Evolutionary conservation across 2,113 vertebrate species (phyloP).

Genomic region (Lagopus muta): DNA sequence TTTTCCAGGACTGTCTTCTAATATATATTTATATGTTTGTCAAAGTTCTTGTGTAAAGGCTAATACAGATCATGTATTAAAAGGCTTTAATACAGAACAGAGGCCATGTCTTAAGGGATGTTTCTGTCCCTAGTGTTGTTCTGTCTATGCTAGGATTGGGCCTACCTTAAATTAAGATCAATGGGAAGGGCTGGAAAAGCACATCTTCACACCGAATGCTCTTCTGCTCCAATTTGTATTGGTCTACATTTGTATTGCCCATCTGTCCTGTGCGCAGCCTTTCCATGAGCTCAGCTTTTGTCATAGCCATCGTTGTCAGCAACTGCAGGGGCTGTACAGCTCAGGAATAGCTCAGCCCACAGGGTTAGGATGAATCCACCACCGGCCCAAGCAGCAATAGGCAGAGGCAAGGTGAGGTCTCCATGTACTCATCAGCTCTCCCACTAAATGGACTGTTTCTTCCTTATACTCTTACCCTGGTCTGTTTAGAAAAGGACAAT

Average conservation of each 20-base stretch:
- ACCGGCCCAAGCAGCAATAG: accelerated
- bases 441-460: background rate
- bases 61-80: too few species aligned
- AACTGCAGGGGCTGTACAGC: background rate
- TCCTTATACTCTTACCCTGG: background rate
- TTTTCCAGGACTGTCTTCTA: background rate
- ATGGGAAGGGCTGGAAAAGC: background rate
- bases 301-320: background rate
- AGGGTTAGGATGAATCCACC: background rate
- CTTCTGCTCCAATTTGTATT: background rate
- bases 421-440: background rate
- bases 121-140: background rate
- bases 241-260: background rate
- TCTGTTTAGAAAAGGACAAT: background rate
- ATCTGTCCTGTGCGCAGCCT: background rate
- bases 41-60: background rate
- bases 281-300: background rate
- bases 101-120: too few species aligned
- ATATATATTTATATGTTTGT: accelerated
- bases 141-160: background rate
- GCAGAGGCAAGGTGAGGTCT: background rate
- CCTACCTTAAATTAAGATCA: background rate
- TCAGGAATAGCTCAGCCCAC: background rate
- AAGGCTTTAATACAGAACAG: background rate
- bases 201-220: background rate